These are phyloP conservation scores for Parauchenoglanis ngamensis DNA, from an alignment of 2,797 vertebrate genomes.

Conservation along the genomic window DNA sequence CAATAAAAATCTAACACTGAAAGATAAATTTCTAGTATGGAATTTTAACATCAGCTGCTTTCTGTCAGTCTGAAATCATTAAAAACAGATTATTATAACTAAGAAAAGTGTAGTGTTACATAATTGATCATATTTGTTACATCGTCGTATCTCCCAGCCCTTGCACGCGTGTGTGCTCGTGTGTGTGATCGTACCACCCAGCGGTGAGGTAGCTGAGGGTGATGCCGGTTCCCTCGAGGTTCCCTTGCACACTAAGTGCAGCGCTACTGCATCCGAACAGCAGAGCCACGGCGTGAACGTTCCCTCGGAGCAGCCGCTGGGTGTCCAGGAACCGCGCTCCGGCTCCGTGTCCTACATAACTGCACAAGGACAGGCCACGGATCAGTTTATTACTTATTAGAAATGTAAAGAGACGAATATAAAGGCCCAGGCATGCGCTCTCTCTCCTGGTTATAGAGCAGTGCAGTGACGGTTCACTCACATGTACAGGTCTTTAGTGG, in stretches of 20 bases:
- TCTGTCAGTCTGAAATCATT: not conserved
- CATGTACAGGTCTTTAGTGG: constrained; percentile 88
- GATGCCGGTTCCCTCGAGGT: constrained; percentile 86
- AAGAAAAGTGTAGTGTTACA: not conserved
- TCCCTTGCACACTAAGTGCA: constrained; percentile 81
- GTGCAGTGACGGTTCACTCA: constrained; percentile 69
- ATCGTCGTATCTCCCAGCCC: not conserved
- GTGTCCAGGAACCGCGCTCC: constrained; percentile 84
- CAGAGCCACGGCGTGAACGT: constrained; percentile 80
- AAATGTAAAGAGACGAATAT: not conserved
- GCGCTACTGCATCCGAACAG: constrained; percentile 94
- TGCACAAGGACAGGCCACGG: constrained; percentile 53
- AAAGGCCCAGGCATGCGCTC: no score
- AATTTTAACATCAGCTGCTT: no score
- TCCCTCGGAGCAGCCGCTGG: constrained; percentile 65
- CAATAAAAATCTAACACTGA: no score
- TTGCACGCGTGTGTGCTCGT: not conserved
- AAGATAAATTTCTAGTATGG: no score
- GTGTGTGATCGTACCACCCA: constrained; percentile 80
- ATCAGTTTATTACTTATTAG: no score
- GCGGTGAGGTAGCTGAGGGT: constrained; percentile 89
- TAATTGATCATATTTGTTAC: not conserved
- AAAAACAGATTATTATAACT: not conserved
- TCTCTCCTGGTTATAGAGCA: not conserved
- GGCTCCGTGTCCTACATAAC: constrained; percentile 89